Conservation (phyloP, 2,113 vertebrate genomes). For the Calypte anna region DNA sequence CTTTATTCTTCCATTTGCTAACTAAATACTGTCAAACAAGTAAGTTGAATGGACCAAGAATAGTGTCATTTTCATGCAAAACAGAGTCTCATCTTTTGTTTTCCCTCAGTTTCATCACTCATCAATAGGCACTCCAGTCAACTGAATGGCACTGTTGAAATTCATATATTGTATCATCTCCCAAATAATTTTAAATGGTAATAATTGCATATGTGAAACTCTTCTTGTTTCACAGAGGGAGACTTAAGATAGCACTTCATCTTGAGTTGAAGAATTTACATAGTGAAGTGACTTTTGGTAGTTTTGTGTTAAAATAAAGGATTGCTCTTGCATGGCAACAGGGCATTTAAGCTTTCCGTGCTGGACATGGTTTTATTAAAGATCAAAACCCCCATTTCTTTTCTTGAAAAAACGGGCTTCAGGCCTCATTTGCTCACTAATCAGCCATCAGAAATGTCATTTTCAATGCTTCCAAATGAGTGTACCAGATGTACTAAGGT, state of each 20-base stretch:
- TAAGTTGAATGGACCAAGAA: not conserved
- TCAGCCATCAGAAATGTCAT: not conserved
- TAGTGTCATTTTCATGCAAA: constrained; percentile 26
- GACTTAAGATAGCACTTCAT: not conserved
- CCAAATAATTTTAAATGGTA: not conserved
- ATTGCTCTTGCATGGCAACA: not conserved
- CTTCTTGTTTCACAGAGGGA: not conserved
- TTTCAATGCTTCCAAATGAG: not conserved
- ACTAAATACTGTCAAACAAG: not conserved
- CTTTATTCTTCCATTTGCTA: not conserved
- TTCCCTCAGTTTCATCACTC: not conserved
- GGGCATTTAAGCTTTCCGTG: not conserved
- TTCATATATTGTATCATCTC: constrained; percentile 25
- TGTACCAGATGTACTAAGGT: not conserved
- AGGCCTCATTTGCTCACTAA: not conserved
- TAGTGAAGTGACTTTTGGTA: not conserved
- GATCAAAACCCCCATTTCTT: not conserved
- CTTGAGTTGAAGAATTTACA: not conserved
- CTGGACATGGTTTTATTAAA: not conserved
- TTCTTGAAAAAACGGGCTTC: not conserved
- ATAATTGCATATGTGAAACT: not conserved
- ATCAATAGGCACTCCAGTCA: constrained; percentile 18
- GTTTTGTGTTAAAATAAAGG: not conserved
- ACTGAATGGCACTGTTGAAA: not conserved
- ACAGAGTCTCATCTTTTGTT: not conserved